Conservation (phyloP, 2,888 invertebrate genomes). For the Drosophila peninsularis region DNA sequence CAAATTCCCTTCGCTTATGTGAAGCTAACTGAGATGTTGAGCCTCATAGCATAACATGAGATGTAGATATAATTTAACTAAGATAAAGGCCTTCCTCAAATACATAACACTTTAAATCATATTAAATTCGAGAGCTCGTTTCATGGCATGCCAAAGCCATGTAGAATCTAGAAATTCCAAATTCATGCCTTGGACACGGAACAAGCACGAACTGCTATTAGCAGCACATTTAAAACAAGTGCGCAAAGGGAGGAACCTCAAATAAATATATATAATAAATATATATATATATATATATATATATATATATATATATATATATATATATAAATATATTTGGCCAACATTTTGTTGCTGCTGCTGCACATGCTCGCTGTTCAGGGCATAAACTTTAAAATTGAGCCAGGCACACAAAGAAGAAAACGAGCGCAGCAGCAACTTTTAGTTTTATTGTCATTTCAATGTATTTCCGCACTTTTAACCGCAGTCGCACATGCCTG, state of each 20-base stretch:
- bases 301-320: constrained; percentile 32
- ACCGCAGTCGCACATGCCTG: constrained; percentile 72
- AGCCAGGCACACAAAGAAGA: constrained; percentile 42
- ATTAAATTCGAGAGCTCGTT: not conserved
- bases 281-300: constrained; percentile 42
- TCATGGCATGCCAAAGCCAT: not conserved
- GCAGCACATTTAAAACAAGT: constrained; percentile 61
- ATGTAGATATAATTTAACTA: no score
- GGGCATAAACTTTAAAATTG: constrained; percentile 73
- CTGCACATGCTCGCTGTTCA: constrained; percentile 67
- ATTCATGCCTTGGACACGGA: not conserved
- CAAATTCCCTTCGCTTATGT: not conserved
- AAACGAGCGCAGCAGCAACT: constrained; percentile 54
- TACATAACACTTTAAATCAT: not conserved
- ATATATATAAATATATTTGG: constrained; percentile 74
- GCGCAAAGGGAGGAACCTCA: constrained; percentile 20
- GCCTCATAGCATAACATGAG: no score
- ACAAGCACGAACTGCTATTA: constrained; percentile 52
- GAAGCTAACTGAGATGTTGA: no score
- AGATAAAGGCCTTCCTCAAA: not conserved
- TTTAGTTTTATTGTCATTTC: constrained; percentile 81
- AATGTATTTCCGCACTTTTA: constrained; percentile 82
- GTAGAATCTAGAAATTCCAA: not conserved
- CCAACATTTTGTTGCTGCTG: constrained; percentile 54
- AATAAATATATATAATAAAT: constrained; percentile 17